Evolutionary conservation across 1,140 invertebrate species (phyloP), one percentile per base, ranked within the genome.

Genomic region (Aporrectodea caliginosa): DNA sequence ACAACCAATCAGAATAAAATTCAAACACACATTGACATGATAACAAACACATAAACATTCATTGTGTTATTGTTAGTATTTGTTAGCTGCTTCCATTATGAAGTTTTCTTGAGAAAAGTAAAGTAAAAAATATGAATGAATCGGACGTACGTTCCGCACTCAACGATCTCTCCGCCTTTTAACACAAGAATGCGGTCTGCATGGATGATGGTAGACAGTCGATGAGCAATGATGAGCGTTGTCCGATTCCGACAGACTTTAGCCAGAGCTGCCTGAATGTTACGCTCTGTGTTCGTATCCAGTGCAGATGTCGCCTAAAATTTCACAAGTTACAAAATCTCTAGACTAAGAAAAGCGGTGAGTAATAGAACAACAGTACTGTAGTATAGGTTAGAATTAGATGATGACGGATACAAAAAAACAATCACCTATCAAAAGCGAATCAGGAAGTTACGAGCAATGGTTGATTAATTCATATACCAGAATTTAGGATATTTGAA

Each of bases 161-260:
- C 96, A n/a, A 94, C 91, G 82, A 98, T 95, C 87, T 92, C 91
- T 16, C 96, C 96, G 0, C 97, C 93, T 84, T 93, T 92, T 2
- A 98, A 87, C 0, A 98, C 96, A 0, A 97, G 87, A 82, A 98
- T 98, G 87, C 95, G 93, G 89, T 98, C 94, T 0, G 95, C 95
- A 86, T 97, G 93, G 82, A 97, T 94, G 80, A 98, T 92, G 0
- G 96, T 98, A 0, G 95, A 97, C 30, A 98, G 88, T 33, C 90
- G 83, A 87, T 98, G 96, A 0, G 96, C 96, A 30, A 98, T 93
- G 69, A 98, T 94, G 35, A 98, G 91, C 0, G 95, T 96, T 0
- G 96, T 98, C 35, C 94, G 91, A 88, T 95, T 94, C 0, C 92
- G 89, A 88, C 94, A 86, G 16, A 88, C 84, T 75, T 82, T 79